phyloP scores from a whole-genome alignment of 2,888 invertebrate species.

The Polymixis lichenea region DNA sequence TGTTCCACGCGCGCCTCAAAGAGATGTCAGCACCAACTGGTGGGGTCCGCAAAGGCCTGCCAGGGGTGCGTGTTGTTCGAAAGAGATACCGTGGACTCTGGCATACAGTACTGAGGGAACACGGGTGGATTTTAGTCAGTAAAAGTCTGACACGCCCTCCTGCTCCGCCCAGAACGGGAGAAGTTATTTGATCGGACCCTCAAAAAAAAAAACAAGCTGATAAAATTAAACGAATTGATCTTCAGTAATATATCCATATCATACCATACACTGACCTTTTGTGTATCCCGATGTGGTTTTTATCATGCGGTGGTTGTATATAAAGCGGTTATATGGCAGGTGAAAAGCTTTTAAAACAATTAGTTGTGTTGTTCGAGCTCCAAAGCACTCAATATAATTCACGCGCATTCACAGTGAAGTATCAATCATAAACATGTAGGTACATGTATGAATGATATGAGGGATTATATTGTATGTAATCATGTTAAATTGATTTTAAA shows the following conservation, averaged over 20 bases:
- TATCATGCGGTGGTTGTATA: constrained; percentile 52
- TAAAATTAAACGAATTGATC: neutral
- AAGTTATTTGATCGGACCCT: no score
- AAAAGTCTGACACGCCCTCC: no score
- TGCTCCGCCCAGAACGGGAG: no score
- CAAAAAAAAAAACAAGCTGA: no score
- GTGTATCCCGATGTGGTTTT: constrained; percentile 56
- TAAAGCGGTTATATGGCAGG: constrained; percentile 74
- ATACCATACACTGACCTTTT: constrained; percentile 3
- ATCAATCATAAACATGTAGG: constrained; percentile 42
- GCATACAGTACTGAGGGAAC: no score
- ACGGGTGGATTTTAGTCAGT: no score
- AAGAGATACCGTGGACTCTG: no score
- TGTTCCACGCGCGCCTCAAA: no score
- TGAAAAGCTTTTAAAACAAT: constrained; percentile 87
- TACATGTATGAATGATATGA: constrained; percentile 20
- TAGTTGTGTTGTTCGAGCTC: constrained; percentile 75
- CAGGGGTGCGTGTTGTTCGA: no score
- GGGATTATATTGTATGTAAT: constrained; percentile 24
- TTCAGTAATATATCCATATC: neutral
- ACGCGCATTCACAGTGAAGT: constrained; percentile 49
- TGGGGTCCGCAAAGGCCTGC: no score
- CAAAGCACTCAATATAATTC: constrained; percentile 75
- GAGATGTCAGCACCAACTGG: no score
- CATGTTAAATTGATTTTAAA: constrained; percentile 25